Conservation (phyloP, 1,140 invertebrate genomes). For the Solenopsis fugax region DNA sequence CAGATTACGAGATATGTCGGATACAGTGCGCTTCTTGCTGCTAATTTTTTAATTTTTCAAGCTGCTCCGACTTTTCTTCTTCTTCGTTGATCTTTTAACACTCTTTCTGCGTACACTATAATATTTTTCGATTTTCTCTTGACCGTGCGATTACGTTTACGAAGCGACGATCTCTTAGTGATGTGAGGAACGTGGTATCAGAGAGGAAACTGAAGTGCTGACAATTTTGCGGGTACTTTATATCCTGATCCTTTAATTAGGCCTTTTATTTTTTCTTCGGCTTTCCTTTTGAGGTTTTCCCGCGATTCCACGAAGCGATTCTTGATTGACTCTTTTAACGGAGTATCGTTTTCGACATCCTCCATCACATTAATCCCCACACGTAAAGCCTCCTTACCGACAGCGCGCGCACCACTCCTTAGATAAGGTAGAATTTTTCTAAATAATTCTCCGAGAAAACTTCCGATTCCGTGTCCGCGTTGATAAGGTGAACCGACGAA, state of each 20-base stretch:
- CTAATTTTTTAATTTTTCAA: neutral
- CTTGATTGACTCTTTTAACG: no score
- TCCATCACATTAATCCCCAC: neutral
- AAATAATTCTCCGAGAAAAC: conserved; percentile 8
- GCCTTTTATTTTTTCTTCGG: neutral
- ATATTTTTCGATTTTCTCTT: neutral
- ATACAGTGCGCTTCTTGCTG: neutral
- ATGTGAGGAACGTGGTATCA: neutral
- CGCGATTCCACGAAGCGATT: no score
- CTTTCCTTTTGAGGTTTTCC: neutral
- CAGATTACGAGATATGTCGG: neutral
- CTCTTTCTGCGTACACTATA: no score
- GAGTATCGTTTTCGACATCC: no score
- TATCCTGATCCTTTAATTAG: neutral
- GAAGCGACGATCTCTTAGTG: neutral
- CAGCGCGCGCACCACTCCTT: neutral
- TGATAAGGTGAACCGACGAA: neutral
- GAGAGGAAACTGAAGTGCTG: neutral
- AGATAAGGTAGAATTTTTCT: neutral
- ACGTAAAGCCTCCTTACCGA: neutral
- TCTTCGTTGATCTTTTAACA: neutral
- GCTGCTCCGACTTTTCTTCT: neutral
- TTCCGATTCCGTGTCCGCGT: neutral
- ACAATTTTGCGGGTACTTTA: neutral
- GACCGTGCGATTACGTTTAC: neutral